Evolutionary conservation across 2,888 invertebrate species (phyloP).

Genomic region (Auanema freiburgensis): DNA sequence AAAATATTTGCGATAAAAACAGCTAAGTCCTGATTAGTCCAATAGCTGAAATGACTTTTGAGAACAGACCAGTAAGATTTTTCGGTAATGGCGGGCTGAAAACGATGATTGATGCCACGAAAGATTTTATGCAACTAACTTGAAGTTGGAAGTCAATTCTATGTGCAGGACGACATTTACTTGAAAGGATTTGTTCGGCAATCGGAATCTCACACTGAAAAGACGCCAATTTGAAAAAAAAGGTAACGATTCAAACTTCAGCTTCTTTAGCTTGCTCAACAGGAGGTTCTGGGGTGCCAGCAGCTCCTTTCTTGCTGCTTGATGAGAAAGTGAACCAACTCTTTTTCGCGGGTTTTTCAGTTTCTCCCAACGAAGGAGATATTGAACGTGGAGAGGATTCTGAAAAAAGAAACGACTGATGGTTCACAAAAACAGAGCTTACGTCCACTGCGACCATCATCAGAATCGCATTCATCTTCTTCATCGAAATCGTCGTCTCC

Average conservation of each 20-base stretch:
- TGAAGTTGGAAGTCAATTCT: constrained; percentile 44
- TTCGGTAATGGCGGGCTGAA: constrained; percentile 59
- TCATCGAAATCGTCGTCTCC: constrained; percentile 49
- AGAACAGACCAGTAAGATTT: constrained; percentile 61
- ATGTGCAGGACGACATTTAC: constrained; percentile 27
- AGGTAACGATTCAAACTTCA: constrained; percentile 8
- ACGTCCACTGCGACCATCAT: constrained; percentile 44
- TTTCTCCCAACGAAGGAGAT: constrained; percentile 44
- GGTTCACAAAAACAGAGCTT: constrained; percentile 4
- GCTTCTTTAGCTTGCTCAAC: constrained; percentile 42
- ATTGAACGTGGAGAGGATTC: constrained; percentile 55
- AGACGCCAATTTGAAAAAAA: no score
- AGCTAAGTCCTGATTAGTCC: constrained; percentile 56
- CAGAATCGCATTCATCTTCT: constrained; percentile 55
- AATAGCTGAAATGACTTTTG: constrained; percentile 59
- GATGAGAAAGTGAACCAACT: constrained; percentile 41
- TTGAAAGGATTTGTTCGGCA: constrained; percentile 34
- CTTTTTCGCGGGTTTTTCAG: constrained; percentile 31
- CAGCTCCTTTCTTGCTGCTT: constrained; percentile 8
- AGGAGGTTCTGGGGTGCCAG: constrained; percentile 12
- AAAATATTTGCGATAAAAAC: constrained; percentile 52
- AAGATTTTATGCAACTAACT: constrained; percentile 14
- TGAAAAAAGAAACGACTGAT: constrained; percentile 20
- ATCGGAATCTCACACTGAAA: constrained; percentile 33
- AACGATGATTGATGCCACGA: neutral